Evolutionary conservation across 2,113 vertebrate genomes (phyloP).

Genomic region (Bagarius yarrelli): DNA sequence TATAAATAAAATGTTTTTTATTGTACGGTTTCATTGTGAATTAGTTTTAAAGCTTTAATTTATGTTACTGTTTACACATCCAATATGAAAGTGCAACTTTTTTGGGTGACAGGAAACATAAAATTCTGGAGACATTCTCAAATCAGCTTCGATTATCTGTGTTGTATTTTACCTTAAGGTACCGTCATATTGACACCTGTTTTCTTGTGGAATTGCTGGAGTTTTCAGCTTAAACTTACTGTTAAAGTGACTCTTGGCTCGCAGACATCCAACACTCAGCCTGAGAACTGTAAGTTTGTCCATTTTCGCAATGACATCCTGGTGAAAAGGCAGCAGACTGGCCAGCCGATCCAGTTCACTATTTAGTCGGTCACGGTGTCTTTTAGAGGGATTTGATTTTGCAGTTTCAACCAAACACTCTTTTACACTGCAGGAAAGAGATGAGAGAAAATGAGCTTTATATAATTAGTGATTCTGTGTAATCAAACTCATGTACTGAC

Average conservation of each 20-base stretch:
- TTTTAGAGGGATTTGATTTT: slow-evolving; percentile 85
- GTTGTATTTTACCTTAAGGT: neutral
- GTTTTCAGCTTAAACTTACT: slow-evolving; percentile 63
- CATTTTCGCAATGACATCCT: slow-evolving; percentile 81
- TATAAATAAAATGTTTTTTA: too few relatives aligned
- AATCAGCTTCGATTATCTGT: neutral
- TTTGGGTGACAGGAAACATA: neutral
- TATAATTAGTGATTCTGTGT: neutral
- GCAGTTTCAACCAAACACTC: slow-evolving; percentile 70
- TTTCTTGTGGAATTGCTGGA: neutral
- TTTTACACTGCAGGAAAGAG: slow-evolving; percentile 68
- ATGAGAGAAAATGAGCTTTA: neutral
- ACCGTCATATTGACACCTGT: neutral
- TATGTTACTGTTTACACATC: too few relatives aligned
- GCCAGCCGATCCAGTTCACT: slow-evolving; percentile 81
- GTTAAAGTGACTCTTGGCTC: slow-evolving; percentile 84
- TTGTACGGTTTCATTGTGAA: too few relatives aligned
- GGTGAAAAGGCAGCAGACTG: slow-evolving; percentile 79
- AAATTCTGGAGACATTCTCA: neutral
- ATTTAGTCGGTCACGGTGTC: slow-evolving; percentile 82
- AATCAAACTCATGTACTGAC: neutral
- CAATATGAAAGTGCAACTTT: too few relatives aligned
- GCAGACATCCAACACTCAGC: slow-evolving; percentile 84
- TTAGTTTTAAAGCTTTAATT: too few relatives aligned
- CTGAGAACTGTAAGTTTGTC: slow-evolving; percentile 85